Conservation (phyloP, 2,888 invertebrate species). For the Hylaea fasciaria region DNA sequence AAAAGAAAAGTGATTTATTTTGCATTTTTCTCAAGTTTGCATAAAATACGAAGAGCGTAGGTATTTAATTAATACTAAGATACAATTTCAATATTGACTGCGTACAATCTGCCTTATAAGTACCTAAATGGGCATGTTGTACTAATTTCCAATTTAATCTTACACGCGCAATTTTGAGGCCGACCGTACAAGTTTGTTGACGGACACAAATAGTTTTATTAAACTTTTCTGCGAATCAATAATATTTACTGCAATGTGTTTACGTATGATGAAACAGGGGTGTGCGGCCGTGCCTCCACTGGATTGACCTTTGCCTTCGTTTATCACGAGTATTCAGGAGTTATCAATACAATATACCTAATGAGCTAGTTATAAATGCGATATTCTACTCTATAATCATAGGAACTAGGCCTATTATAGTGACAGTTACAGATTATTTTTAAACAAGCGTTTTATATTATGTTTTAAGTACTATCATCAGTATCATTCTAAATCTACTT, state of each 20-base stretch:
- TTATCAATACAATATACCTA: constrained; percentile 13
- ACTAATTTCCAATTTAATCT: too few species aligned
- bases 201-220: constrained; percentile 7
- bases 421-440: not conserved
- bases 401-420: not conserved
- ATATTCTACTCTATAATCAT: constrained; percentile 8
- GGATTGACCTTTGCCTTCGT: constrained; percentile 41
- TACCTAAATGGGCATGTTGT: too few species aligned
- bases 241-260: constrained; percentile 21
- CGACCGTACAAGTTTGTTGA: not conserved
- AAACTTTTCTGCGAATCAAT: constrained; percentile 20
- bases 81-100: too few species aligned
- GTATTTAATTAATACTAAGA: too few species aligned
- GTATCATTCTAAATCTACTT: too few species aligned
- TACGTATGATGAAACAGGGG: constrained; percentile 56
- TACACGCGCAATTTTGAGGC: too few species aligned
- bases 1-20: too few species aligned
- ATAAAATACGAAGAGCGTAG: too few species aligned
- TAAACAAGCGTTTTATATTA: too few species aligned
- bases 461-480: too few species aligned
- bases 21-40: too few species aligned
- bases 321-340: constrained; percentile 12
- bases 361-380: not conserved
- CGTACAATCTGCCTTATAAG: too few species aligned
- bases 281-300: constrained; percentile 59